Percentiles rank a stretch among this genome's conserved stretches.
phyloP scores from a whole-genome alignment of 92 coral and sea anemone genomes.

The Actinostola sp. region DNA sequence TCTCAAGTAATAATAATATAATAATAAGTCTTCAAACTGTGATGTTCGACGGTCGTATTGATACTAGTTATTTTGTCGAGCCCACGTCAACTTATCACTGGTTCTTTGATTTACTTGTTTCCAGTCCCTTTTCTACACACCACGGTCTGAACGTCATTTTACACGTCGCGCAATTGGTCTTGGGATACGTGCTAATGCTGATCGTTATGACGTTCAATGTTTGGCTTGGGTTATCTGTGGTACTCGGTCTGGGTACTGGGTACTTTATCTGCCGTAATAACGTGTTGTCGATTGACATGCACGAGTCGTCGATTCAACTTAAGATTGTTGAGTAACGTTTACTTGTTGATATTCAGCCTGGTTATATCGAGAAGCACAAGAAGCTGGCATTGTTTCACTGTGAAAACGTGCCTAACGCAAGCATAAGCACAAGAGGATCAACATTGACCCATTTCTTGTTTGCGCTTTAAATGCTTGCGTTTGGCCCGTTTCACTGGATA shows the following conservation, averaged over 20 bases:
- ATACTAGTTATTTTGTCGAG: background rate
- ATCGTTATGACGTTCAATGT: conserved; percentile 86
- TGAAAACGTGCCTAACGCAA: too few relatives aligned
- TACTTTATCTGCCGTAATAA: conserved; percentile 61
- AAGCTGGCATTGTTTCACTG: too few relatives aligned
- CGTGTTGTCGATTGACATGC: background rate
- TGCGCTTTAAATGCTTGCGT: too few relatives aligned
- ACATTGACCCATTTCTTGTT: too few relatives aligned
- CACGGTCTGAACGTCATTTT: conserved; percentile 65
- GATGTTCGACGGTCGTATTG: too few relatives aligned
- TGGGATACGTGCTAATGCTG: conserved; percentile 84
- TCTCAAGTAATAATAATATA: too few relatives aligned
- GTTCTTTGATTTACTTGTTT: background rate
- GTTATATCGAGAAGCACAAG: too few relatives aligned
- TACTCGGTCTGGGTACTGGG: conserved; percentile 86
- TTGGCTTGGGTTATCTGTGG: conserved; percentile 75
- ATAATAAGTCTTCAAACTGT: too few relatives aligned
- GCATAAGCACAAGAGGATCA: too few relatives aligned
- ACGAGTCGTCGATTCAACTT: background rate
- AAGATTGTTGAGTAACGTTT: conserved; percentile 13
- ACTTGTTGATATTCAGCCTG: background rate
- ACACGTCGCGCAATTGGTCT: conserved; percentile 71
- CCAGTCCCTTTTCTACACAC: conserved; percentile 35
- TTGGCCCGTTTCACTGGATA: too few relatives aligned
- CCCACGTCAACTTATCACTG: background rate